Evolutionary conservation across 2,797 vertebrate species (phyloP), one percentile per base, ranked within the genome.

Genomic region (Potorous gilbertii): DNA sequence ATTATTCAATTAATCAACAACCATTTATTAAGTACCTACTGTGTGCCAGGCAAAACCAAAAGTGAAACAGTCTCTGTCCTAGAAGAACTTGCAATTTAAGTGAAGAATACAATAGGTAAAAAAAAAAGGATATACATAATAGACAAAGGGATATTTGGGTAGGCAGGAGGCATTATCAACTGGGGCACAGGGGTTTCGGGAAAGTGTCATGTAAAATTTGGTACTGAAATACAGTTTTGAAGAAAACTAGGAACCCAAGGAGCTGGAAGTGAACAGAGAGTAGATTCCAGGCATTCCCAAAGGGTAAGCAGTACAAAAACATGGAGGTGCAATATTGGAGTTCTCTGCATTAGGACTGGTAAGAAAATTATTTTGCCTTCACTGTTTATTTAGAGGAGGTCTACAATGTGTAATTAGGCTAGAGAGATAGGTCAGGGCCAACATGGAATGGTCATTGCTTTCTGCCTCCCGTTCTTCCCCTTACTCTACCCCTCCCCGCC

Each of bases 401-500:
- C 18, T 27, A 1, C 50, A 87, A 81, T 24, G 6, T 50, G 4
- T 5, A 27, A 27, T 87, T 87, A 27, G 9, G 8, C 40, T 87
- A 87, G 21, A 87, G 50, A 50, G 40, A 27, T 87, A 87, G 21
- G 21, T 12, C 3, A 74, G 66, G 66, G n/a, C 3, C 74, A 46
- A 50, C 1, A 27, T 50, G 40, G 74, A 9, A 46, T 27, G 40
- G 13, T 1, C 21, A 46, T 27, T 74, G n/a, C 66, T 74, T 18
- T 74, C n/a, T 40, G 21, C 21, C 8, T 46, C 18, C 34, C 14
- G 4, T 34, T 34, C 31, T 13, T 66, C 27, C 13, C 8, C 31
- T n/a, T n/a, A 13, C 31, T 66, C 12, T 21, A 1, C 11, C 8
- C 1, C 50, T 34, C 1, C 1, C 29, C 12, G n/a, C n/a, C n/a